Base-by-base conservation (phyloP, 1,140 invertebrate genomes). In the Ruditapes philippinarum region DNA sequence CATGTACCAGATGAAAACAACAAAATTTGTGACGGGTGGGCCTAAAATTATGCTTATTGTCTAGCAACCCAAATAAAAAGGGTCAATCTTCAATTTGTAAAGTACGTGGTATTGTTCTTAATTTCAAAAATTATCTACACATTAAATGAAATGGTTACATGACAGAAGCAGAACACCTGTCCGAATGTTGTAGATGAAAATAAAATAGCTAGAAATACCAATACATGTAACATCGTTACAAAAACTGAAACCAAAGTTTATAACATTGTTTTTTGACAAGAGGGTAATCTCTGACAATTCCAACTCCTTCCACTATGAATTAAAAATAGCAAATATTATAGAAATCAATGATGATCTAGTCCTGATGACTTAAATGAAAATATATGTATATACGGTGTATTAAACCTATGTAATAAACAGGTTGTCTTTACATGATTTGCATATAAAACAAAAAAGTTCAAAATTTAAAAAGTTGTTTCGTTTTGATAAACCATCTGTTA, bases 21-120 rank as follows among this genome's bases (percentile, higher is more conserved):
- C 31, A 40, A 25, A 51, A 33, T 90, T 90, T 42, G 84, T 78
- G 7, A 57, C 82, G 19, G 83, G 49, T 11, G 89, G 89, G 17
- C 70, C 89, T 14, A 90, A 90, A 78, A 85, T 42, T 89, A 89
- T 49, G 68, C 65, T 5, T 89, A 36, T 25, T 38, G 38, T 62
- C 33, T 22, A 42, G 19, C 70, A 14, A 38, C 1, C 1, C 3
- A 0, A 28, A 19, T 60, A 19, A 11, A 7, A 40, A 49, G 19
- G 40, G 74, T n/a, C 1, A 49, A 19, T 14, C 11, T 22, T 40
- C 73, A 9, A 42, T 51, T 40, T 86, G 68, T 40, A 86, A 86
- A 60, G 83, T 76, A n/a, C 51, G 28, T 22, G 83, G 83, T 9
- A 68, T 86, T 60, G 76, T 68, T 4, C 40, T 86, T 28, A 86